Percentiles rank a stretch among this genome's conserved stretches.
Conservation (phyloP, 2,888 invertebrate genomes). For the Papilio protenor region DNA sequence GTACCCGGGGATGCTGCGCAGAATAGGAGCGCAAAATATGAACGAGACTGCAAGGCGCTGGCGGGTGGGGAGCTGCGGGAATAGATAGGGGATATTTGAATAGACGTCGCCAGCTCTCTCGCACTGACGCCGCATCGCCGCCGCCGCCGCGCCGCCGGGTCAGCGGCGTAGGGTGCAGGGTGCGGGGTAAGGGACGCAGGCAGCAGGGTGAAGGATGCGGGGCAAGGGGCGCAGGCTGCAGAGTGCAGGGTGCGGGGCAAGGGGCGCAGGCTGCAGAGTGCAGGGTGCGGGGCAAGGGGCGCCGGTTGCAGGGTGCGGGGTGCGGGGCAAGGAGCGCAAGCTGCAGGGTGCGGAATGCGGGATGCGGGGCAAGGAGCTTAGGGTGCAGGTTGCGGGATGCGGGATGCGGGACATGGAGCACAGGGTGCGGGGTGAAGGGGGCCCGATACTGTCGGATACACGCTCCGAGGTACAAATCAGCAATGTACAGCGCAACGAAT, state of each 20-base stretch:
- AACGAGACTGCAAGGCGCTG: slow-evolving; percentile 85
- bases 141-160: slow-evolving; percentile 42
- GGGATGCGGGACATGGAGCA: too few species aligned
- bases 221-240: background rate
- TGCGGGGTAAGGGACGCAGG: background rate
- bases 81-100: slow-evolving; percentile 82
- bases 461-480: slow-evolving; percentile 75
- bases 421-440: slow-evolving; percentile 53
- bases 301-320: too few species aligned
- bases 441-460: slow-evolving; percentile 82
- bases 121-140: slow-evolving; percentile 53
- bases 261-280: background rate
- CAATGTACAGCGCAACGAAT: slow-evolving; percentile 77
- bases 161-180: background rate
- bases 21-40: slow-evolving; percentile 84
- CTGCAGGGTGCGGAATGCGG: too few species aligned
- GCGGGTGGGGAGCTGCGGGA: slow-evolving; percentile 79
- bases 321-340: too few species aligned
- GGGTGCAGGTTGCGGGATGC: too few species aligned
- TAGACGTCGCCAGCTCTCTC: slow-evolving; percentile 79
- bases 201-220: background rate
- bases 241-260: background rate
- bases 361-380: too few species aligned
- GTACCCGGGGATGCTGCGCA: slow-evolving; percentile 85
- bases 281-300: background rate